A percentile compares a stretch with the other conserved stretches of the same genome.
phyloP scores from a whole-genome alignment of 2,888 invertebrate genomes.

The Oligia latruncula region DNA sequence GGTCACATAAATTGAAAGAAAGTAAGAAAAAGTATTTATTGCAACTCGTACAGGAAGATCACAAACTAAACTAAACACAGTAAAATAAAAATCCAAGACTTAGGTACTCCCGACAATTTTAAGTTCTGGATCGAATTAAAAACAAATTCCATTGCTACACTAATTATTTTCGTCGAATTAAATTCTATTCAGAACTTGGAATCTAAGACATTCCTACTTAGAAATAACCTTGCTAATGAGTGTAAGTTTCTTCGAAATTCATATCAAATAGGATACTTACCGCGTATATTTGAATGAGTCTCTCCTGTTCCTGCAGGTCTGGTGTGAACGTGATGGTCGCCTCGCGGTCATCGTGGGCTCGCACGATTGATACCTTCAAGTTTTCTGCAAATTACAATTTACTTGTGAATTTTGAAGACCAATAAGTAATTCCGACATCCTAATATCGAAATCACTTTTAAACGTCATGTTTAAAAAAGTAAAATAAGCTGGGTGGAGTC shows the following conservation, averaged over 20 bases:
- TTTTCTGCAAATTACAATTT: constrained; percentile 78
- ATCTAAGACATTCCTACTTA: background rate
- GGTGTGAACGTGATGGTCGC: constrained; percentile 91
- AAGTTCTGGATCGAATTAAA: background rate
- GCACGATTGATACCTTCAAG: constrained; percentile 79
- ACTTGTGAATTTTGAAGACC: background rate
- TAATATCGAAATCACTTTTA: background rate
- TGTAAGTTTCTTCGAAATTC: background rate
- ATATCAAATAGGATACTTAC: constrained; percentile 64
- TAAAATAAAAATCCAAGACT: background rate
- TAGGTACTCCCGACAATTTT: background rate
- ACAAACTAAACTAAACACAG: no score
- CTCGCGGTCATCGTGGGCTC: constrained; percentile 81
- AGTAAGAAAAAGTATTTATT: no score
- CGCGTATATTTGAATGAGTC: constrained; percentile 85
- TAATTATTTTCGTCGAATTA: background rate
- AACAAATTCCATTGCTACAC: background rate
- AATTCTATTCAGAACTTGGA: background rate
- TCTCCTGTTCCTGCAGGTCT: constrained; percentile 90
- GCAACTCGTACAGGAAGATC: no score
- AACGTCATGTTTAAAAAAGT: background rate
- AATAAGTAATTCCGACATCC: background rate
- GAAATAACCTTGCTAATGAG: background rate
- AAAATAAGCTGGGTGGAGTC: background rate
- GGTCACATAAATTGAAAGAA: background rate